phyloP scores from a whole-genome alignment of 2,113 vertebrate genomes.

The Oncorhynchus clarkii region DNA sequence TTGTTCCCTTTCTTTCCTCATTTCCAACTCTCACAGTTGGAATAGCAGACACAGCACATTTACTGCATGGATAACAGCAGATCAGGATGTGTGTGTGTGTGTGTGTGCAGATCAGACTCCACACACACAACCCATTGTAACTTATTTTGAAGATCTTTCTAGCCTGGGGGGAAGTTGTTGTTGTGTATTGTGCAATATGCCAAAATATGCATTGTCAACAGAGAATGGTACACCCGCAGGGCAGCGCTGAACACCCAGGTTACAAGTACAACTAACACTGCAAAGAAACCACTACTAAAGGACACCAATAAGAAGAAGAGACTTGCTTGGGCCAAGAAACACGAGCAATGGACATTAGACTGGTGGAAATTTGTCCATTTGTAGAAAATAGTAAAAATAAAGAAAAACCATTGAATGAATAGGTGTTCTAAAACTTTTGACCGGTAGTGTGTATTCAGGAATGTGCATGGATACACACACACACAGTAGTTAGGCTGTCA shows the following conservation, averaged over 20 bases:
- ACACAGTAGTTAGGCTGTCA: background rate
- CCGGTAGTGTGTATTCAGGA: too few relatives aligned
- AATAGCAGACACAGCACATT: background rate
- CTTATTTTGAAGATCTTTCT: background rate
- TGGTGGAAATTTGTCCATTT: too few relatives aligned
- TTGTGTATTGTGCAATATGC: background rate
- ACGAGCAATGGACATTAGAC: too few relatives aligned
- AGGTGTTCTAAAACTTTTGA: too few relatives aligned
- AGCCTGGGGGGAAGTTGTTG: background rate
- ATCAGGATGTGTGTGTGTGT: background rate
- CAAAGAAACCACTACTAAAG: too few relatives aligned
- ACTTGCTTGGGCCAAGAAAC: too few relatives aligned
- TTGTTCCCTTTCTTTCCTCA: background rate
- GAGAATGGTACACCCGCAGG: background rate
- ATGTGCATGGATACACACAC: background rate
- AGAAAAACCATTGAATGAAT: too few relatives aligned
- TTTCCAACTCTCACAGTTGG: slow-evolving; percentile 7
- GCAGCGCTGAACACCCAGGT: background rate
- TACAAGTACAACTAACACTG: background rate
- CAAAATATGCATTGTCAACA: slow-evolving; percentile 1
- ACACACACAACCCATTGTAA: background rate
- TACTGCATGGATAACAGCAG: background rate
- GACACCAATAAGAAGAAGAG: too few relatives aligned
- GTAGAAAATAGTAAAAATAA: too few relatives aligned
- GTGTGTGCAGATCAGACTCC: too few relatives aligned